Percentiles rank a stretch among this genome's conserved stretches.
Conservation (phyloP, 1,140 invertebrate genomes). For the Drosophila sulfurigaster region DNA sequence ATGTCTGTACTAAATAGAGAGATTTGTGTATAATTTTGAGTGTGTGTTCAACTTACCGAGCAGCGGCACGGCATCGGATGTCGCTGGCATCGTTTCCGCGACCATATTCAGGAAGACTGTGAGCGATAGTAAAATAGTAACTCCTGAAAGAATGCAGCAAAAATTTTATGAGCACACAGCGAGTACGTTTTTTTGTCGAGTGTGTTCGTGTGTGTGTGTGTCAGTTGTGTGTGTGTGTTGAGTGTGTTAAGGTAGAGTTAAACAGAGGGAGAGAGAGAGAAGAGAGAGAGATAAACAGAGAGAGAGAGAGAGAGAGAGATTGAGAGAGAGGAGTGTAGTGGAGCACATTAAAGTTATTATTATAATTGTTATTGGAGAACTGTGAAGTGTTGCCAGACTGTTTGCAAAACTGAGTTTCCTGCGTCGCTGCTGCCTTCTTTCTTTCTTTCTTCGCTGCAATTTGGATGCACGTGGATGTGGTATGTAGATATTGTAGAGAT, state of each 20-base stretch:
- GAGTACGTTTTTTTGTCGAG: background rate
- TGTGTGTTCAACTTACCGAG: slow-evolving; percentile 84
- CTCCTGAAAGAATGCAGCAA: slow-evolving; percentile 89
- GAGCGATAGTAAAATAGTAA: slow-evolving; percentile 99
- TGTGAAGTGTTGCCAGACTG: slow-evolving; percentile 17
- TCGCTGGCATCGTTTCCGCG: slow-evolving; percentile 93
- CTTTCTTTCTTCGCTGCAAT: slow-evolving; percentile 31
- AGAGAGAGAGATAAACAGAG: background rate
- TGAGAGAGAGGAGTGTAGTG: slow-evolving; percentile 24
- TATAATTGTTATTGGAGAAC: background rate
- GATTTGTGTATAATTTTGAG: background rate
- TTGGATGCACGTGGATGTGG: slow-evolving; percentile 22
- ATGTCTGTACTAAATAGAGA: background rate
- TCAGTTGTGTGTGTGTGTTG: slow-evolving; percentile 2
- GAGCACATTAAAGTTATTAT: slow-evolving; percentile 9
- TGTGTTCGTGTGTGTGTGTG: background rate
- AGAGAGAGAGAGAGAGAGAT: background rate
- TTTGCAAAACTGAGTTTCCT: slow-evolving; percentile 1
- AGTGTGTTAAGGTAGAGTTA: slow-evolving; percentile 1
- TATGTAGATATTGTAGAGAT: background rate
- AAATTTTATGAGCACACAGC: slow-evolving; percentile 20
- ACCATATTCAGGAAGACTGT: slow-evolving; percentile 99
- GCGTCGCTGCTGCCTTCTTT: slow-evolving; percentile 38
- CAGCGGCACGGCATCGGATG: slow-evolving; percentile 90
- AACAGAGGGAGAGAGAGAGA: slow-evolving; percentile 1